These are phyloP conservation scores for Sycobia sp. DNA, from an alignment of 1,140 invertebrate species.

Conservation along the genomic window DNA sequence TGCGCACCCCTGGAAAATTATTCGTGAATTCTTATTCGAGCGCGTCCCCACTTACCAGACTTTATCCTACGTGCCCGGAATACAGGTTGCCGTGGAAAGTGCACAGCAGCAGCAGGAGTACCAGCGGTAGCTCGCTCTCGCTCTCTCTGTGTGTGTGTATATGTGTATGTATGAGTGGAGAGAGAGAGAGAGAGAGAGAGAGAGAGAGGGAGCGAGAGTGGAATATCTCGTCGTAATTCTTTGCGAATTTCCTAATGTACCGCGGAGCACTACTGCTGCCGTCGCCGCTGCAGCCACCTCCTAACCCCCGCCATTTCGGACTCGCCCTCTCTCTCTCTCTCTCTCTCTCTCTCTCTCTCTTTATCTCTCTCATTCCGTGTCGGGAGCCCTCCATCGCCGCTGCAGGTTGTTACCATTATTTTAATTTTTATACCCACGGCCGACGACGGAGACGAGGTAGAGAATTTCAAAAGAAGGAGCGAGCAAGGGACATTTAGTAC, in stretches of 20 bases:
- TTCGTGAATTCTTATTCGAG: constrained; percentile 47
- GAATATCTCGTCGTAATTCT: constrained; percentile 44
- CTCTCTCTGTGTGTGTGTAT: no score
- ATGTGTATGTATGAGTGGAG: no score
- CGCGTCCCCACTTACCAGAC: constrained; percentile 42
- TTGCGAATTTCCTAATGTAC: constrained; percentile 43
- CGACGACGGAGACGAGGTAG: neutral
- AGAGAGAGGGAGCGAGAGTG: constrained; percentile 11
- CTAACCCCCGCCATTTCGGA: neutral
- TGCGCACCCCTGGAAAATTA: constrained; percentile 37
- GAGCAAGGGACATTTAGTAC: neutral
- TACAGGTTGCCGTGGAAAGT: no score
- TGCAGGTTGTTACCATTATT: constrained; percentile 28
- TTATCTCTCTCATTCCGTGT: neutral
- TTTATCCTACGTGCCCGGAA: constrained; percentile 44
- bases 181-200: no score
- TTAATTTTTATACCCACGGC: constrained; percentile 23
- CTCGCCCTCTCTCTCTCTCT: neutral
- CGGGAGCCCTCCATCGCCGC: neutral
- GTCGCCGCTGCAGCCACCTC: neutral
- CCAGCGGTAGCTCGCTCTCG: no score
- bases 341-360: neutral
- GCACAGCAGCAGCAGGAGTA: no score
- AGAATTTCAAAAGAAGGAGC: constrained; percentile 11
- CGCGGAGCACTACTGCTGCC: constrained; percentile 6